phyloP scores from a whole-genome alignment of 2,888 invertebrate species.

The Prenolepis imparis region DNA sequence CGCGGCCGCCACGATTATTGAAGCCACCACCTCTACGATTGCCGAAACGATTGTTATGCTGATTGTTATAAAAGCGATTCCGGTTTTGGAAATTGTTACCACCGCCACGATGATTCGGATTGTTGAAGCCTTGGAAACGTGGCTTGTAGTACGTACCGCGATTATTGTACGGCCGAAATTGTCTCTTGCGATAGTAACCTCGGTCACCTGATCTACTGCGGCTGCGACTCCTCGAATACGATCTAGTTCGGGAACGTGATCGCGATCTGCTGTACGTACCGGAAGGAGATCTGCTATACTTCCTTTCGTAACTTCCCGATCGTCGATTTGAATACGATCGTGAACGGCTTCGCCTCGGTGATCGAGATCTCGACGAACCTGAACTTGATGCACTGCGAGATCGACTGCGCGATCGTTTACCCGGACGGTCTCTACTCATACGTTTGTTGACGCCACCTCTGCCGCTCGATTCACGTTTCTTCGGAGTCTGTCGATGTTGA shows the following conservation, averaged over 20 bases:
- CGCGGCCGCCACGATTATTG: constrained; percentile 81
- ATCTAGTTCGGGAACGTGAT: constrained; percentile 88
- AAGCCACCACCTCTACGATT: constrained; percentile 81
- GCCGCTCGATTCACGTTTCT: constrained; percentile 86
- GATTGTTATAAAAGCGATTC: constrained; percentile 83
- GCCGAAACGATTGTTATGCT: constrained; percentile 82
- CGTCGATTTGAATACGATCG: constrained; percentile 84
- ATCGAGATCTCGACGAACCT: constrained; percentile 90
- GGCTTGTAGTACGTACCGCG: constrained; percentile 94
- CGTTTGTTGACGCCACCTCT: constrained; percentile 75
- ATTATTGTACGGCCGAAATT: constrained; percentile 88
- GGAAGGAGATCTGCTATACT: constrained; percentile 84
- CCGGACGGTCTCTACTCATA: constrained; percentile 80
- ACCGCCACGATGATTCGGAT: constrained; percentile 88
- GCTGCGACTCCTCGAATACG: constrained; percentile 87
- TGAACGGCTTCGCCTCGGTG: constrained; percentile 88
- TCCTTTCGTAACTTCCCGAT: constrained; percentile 84
- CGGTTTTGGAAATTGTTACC: constrained; percentile 84
- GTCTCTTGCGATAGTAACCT: constrained; percentile 83
- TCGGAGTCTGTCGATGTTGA: constrained; percentile 81
- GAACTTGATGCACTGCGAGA: constrained; percentile 89
- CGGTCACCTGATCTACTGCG: constrained; percentile 87
- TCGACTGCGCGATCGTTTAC: constrained; percentile 83
- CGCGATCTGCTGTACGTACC: constrained; percentile 84
- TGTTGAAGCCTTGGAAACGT: constrained; percentile 90